Percentiles rank a stretch among this genome's conserved stretches.
These are phyloP conservation scores for Agapetus fuscipes DNA, from an alignment of 2,888 invertebrate species.

Conservation along the genomic window DNA sequence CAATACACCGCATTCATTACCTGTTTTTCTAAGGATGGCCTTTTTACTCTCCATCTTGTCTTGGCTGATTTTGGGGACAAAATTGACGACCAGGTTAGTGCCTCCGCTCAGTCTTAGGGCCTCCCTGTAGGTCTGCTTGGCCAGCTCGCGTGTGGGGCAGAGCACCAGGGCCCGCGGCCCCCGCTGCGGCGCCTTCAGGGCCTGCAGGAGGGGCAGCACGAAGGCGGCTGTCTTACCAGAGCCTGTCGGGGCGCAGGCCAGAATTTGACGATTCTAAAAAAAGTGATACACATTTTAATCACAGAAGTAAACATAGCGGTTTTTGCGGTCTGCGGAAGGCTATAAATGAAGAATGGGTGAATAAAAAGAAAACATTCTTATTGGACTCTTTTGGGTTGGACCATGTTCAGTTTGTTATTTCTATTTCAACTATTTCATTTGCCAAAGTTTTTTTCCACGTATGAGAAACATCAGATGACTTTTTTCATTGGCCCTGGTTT, in stretches of 20 bases:
- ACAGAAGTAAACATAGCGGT: too few species aligned
- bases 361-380: too few species aligned
- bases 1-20: too few species aligned
- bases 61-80: slow-evolving; percentile 19
- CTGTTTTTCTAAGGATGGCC: slow-evolving; percentile 16
- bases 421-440: too few species aligned
- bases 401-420: too few species aligned
- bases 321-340: too few species aligned
- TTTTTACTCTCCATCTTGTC: slow-evolving; percentile 20
- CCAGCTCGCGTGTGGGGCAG: slow-evolving; percentile 89
- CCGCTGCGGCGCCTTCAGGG: slow-evolving; percentile 57
- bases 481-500: too few species aligned
- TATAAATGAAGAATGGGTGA: too few species aligned
- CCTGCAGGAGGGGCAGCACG: slow-evolving; percentile 76
- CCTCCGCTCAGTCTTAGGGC: slow-evolving; percentile 66
- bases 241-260: slow-evolving; percentile 95
- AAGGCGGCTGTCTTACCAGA: slow-evolving; percentile 97
- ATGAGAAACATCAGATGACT: too few species aligned
- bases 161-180: slow-evolving; percentile 83
- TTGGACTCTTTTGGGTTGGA: too few species aligned
- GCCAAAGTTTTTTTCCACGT: too few species aligned
- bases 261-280: slow-evolving; percentile 61
- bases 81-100: slow-evolving; percentile 48
- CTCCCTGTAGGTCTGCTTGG: slow-evolving; percentile 81
- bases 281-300: too few species aligned